Evolutionary conservation across 2,113 vertebrate species (phyloP), one percentile per base, ranked within the genome.

Genomic region (Anoura caudifer): DNA sequence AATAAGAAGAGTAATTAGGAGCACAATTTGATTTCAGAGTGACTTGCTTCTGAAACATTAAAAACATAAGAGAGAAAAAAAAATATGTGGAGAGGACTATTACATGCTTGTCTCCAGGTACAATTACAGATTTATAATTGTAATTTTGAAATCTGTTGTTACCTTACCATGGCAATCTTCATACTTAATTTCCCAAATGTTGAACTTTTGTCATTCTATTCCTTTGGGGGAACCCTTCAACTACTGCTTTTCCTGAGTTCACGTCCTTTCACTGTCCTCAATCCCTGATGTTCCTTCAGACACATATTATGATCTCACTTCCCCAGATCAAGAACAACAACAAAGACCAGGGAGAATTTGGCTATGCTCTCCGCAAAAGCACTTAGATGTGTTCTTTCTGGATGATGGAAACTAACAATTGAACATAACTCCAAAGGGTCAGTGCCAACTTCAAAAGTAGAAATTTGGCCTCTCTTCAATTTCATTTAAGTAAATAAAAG

Each of bases 111-210:
- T 89, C 77, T 63, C 79, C 36, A 70, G 59, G 90, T 95, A 84
- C 63, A 95, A 87, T 95, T 92, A 93, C 4, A 96, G 70, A 87
- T 73, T 67, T 59, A 22, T 59, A 22, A 56, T 56, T 56, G 20
- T 56, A 24, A 59, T 59, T 59, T 59, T 85, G 67, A 97, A 95
- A 89, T 87, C 87, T 95, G 75, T 89, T 69, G 63, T 70, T 96
- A 54, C 59, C 80, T 96, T 94, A 52, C 96, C 91, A 91, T 91
- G 79, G 95, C 63, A 96, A 84, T 73, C 73, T 89, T 95, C 87
- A 31, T 73, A 83, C 41, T 94, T 92, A 91, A 90, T 93, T 94
- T 93, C 50, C 90, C 41, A 76, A 76, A 56, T 47, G 33, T 43
- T 93, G 93, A 93, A 91, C 52, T 75, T 69, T 47, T 86, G 54